Conservation (phyloP, 2,888 invertebrate genomes). For the Oscheius sp. region DNA sequence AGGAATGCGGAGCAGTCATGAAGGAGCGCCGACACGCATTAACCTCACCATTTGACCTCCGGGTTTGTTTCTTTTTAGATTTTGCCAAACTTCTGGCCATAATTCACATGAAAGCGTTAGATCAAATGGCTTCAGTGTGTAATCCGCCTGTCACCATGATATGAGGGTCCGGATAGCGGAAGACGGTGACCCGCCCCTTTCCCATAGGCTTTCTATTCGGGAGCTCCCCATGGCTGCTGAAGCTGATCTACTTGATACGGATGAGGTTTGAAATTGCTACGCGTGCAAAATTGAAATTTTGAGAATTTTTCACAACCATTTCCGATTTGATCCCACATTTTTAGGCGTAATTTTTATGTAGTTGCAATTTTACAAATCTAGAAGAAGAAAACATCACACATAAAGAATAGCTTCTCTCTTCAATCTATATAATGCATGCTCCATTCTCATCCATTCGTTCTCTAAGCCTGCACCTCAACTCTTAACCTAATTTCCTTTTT, state of each 20-base stretch:
- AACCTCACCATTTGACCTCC: constrained; percentile 21
- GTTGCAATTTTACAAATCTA: neutral
- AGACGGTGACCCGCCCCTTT: constrained; percentile 12
- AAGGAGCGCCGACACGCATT: constrained; percentile 19
- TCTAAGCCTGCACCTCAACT: neutral
- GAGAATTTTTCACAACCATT: no score
- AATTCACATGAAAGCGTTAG: neutral
- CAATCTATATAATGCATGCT: neutral
- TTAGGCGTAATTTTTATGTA: constrained; percentile 8
- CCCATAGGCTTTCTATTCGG: neutral
- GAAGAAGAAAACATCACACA: neutral
- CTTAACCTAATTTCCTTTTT: neutral
- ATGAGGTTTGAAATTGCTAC: constrained; percentile 17
- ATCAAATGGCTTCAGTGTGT: neutral
- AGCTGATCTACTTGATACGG: constrained; percentile 18
- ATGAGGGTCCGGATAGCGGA: neutral
- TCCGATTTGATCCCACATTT: no score
- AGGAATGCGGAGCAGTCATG: constrained; percentile 17
- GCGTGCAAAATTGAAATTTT: no score
- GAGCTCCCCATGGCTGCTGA: constrained; percentile 12
- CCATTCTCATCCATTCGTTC: neutral
- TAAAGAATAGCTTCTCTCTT: no score
- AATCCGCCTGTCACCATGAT: constrained; percentile 24
- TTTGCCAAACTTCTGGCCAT: neutral
- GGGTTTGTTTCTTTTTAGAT: neutral